These are phyloP conservation scores for Pseudomyrmex flavicornis DNA, from an alignment of 1,140 invertebrate species.

Conservation along the genomic window DNA sequence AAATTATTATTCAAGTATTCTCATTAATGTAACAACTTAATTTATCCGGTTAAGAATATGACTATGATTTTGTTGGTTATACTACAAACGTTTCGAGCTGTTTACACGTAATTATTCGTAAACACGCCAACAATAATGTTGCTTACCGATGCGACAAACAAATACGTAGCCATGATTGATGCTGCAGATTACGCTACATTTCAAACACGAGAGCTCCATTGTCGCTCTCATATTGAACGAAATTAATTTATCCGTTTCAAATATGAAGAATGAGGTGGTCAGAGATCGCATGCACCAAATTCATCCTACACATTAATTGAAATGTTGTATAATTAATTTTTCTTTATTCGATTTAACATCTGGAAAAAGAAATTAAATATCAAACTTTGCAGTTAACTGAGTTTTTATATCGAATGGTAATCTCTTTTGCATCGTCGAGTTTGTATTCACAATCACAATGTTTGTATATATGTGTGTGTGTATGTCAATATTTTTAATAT, in stretches of 20 bases:
- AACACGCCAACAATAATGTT: conserved; percentile 20
- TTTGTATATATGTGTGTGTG: too few species aligned
- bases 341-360: background rate
- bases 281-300: background rate
- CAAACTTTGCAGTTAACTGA: background rate
- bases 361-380: background rate
- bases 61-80: background rate
- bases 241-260: background rate
- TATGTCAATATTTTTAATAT: background rate
- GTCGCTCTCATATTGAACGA: background rate
- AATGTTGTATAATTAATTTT: conserved; percentile 18
- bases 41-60: background rate
- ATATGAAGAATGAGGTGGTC: background rate
- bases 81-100: background rate
- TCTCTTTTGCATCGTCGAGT: background rate
- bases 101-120: conserved; percentile 27
- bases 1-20: background rate
- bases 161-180: conserved; percentile 19
- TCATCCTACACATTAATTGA: background rate
- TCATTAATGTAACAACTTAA: background rate
- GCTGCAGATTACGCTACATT: conserved; percentile 9
- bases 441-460: background rate
- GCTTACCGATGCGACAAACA: background rate
- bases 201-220: conserved; percentile 30
- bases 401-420: background rate